These are phyloP conservation scores for Epizoanthus rinbou DNA, from an alignment of 92 coral and sea anemone genomes.

Conservation along the genomic window DNA sequence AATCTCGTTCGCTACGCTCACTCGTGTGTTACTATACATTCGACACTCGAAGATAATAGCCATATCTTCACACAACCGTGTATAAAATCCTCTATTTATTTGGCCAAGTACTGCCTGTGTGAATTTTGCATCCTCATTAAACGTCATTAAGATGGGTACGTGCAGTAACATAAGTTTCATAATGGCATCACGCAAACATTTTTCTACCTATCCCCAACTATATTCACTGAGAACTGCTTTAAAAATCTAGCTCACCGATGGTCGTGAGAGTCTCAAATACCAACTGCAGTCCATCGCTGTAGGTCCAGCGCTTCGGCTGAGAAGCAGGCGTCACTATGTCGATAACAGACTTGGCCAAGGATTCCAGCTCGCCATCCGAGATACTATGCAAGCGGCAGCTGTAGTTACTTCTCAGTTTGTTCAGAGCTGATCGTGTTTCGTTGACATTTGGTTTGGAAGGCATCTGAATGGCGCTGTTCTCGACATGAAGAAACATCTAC, in stretches of 20 bases:
- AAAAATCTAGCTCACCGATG: background rate
- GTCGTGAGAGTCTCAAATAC: slow-evolving; percentile 24
- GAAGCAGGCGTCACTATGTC: background rate
- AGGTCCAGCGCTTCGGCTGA: background rate
- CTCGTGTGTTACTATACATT: too few relatives aligned
- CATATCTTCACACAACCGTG: too few relatives aligned
- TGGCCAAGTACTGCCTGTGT: too few relatives aligned
- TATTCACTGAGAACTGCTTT: too few relatives aligned
- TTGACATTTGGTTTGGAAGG: background rate
- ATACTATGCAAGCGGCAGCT: background rate
- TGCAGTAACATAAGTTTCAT: too few relatives aligned
- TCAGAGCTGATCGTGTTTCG: slow-evolving; percentile 11
- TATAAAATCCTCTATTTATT: too few relatives aligned
- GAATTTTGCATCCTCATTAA: too few relatives aligned
- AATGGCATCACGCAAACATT: too few relatives aligned
- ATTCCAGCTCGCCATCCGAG: slow-evolving; percentile 16
- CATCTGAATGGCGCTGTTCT: slow-evolving; percentile 1
- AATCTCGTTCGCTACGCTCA: too few relatives aligned
- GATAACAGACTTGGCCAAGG: slow-evolving; percentile 9
- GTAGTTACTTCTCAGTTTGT: slow-evolving; percentile 5
- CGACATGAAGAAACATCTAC: slow-evolving; percentile 3
- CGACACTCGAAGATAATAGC: too few relatives aligned
- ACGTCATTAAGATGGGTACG: too few relatives aligned
- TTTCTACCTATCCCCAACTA: too few relatives aligned
- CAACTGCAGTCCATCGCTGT: background rate